Percentiles rank a stretch among this genome's conserved stretches.
Evolutionary conservation across 2,888 invertebrate genomes (phyloP).

Genomic region (Penaeus monodon): DNA sequence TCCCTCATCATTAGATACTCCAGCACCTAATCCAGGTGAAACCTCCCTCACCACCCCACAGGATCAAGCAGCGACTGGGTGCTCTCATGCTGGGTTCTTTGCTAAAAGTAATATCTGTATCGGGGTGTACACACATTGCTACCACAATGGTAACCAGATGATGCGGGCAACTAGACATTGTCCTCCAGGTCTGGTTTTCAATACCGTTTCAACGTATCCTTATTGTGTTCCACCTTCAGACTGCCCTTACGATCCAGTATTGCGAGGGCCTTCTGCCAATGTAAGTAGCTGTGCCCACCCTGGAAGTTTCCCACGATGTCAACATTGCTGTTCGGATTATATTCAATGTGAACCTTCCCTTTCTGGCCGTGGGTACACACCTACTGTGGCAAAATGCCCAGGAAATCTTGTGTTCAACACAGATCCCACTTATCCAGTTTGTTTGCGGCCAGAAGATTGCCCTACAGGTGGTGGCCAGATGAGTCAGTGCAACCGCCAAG

Average conservation of each 20-base stretch:
- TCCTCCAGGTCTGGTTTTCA: slow-evolving; percentile 43
- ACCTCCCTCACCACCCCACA: background rate
- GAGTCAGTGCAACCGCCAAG: slow-evolving; percentile 21
- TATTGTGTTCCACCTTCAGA: slow-evolving; percentile 44
- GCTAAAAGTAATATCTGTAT: slow-evolving; percentile 16
- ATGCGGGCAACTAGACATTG: slow-evolving; percentile 24
- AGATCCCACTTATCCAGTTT: slow-evolving; percentile 42
- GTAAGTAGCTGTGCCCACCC: slow-evolving; percentile 42
- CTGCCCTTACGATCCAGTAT: slow-evolving; percentile 45
- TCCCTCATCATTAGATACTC: background rate
- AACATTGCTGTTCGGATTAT: slow-evolving; percentile 44
- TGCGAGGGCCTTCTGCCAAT: slow-evolving; percentile 21
- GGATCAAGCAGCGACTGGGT: background rate
- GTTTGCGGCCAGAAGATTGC: slow-evolving; percentile 28
- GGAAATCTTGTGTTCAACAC: slow-evolving; percentile 47
- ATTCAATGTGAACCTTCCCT: slow-evolving; percentile 26
- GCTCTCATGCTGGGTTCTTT: slow-evolving; percentile 35
- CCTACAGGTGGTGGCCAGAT: background rate
- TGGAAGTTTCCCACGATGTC: slow-evolving; percentile 45
- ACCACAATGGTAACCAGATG: slow-evolving; percentile 13
- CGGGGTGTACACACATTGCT: slow-evolving; percentile 35
- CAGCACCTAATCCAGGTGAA: too few species aligned
- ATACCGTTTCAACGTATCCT: slow-evolving; percentile 39
- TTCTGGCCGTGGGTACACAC: slow-evolving; percentile 2
- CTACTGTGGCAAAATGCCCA: slow-evolving; percentile 24